Evolutionary conservation across 2,113 vertebrate genomes (phyloP).

Genomic region (Seriola aureovittata): DNA sequence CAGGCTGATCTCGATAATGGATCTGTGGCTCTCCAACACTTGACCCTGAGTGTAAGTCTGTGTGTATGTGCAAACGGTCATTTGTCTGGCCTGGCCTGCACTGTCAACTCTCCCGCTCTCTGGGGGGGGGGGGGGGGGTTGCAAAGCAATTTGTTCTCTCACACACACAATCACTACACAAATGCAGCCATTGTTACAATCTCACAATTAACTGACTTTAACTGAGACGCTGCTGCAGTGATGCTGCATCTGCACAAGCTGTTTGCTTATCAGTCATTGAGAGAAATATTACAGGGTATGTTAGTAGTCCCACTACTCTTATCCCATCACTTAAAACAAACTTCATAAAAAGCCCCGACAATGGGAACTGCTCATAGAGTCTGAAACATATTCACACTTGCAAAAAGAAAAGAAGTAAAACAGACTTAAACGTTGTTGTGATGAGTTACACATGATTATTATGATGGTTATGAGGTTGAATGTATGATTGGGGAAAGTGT

Average conservation of each 20-base stretch:
- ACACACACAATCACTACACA: slow-evolving; percentile 24
- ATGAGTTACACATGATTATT: too few species aligned
- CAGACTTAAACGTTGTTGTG: too few species aligned
- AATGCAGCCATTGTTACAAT: slow-evolving; percentile 10
- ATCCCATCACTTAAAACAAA: too few species aligned
- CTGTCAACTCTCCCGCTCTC: slow-evolving; percentile 49
- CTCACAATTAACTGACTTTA: slow-evolving; percentile 15
- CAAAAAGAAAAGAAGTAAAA: too few species aligned
- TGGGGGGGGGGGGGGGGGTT: slow-evolving; percentile 3
- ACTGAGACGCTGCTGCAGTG: neutral
- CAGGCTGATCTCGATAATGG: slow-evolving; percentile 75
- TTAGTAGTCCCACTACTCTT: neutral
- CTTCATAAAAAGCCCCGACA: too few species aligned
- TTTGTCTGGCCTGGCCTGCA: slow-evolving; percentile 69
- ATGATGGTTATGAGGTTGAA: too few species aligned
- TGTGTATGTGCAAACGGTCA: slow-evolving; percentile 58
- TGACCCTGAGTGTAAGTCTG: slow-evolving; percentile 66
- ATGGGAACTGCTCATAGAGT: too few species aligned
- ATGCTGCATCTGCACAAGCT: neutral
- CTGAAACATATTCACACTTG: too few species aligned
- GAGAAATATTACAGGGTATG: too few species aligned
- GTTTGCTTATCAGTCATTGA: too few species aligned
- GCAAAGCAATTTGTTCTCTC: slow-evolving; percentile 37
- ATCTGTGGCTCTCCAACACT: slow-evolving; percentile 67
- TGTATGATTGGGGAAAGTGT: too few species aligned